Conservation (phyloP, 1,140 invertebrate genomes). For the Monomorium pharaonis region DNA sequence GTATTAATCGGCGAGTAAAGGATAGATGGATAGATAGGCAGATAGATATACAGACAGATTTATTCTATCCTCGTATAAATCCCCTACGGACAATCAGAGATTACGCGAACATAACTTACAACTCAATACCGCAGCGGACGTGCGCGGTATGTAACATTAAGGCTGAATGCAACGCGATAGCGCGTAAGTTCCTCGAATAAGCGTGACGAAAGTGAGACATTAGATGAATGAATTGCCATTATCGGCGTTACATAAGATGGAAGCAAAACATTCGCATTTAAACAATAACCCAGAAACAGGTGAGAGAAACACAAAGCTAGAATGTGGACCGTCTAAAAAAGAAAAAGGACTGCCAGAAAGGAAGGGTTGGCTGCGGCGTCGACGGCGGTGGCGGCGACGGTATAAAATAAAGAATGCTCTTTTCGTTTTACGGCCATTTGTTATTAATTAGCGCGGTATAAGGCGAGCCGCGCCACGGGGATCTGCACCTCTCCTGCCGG, state of each 20-base stretch:
- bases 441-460: conserved; percentile 65
- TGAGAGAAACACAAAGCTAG: neutral
- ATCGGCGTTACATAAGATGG: conserved; percentile 3
- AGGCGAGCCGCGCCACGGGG: conserved; percentile 30
- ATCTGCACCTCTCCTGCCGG: conserved; percentile 34
- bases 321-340: neutral
- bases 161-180: conserved; percentile 15
- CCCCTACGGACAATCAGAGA: conserved; percentile 55
- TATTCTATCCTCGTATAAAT: conserved; percentile 54
- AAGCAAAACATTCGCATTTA: neutral
- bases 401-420: conserved; percentile 39
- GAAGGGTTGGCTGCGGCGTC: neutral
- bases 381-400: neutral
- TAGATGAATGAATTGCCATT: conserved; percentile 31
- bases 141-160: conserved; percentile 15
- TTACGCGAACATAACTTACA: conserved; percentile 45
- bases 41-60: conserved; percentile 37
- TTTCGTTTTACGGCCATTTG: conserved; percentile 62
- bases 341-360: neutral
- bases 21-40: conserved; percentile 30
- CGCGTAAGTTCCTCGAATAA: conserved; percentile 37
- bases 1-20: conserved; percentile 43
- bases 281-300: neutral
- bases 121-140: conserved; percentile 13
- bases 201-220: conserved; percentile 50